phyloP scores from a whole-genome alignment of 2,113 vertebrate species.

The Motacilla tschutschensis region DNA sequence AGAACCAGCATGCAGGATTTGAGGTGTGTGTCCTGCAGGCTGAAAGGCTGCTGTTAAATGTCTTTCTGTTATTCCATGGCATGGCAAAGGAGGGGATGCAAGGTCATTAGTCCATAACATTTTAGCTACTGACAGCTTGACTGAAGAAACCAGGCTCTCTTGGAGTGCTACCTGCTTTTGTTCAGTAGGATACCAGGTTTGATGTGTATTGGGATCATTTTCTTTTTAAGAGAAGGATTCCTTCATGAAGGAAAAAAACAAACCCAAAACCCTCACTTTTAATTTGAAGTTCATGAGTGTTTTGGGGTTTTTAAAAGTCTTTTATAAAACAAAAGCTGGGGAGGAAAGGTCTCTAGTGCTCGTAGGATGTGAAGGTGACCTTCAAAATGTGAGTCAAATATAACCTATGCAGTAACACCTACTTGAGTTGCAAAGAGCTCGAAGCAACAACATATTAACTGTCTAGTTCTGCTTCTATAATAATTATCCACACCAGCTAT shows the following conservation, averaged over 20 bases:
- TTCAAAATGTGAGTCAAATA: not conserved
- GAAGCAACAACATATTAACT: not conserved
- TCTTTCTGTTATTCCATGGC: not conserved
- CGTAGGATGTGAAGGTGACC: not conserved
- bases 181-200: not conserved
- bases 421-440: not conserved
- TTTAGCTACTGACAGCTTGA: not conserved
- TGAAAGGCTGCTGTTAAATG: not conserved
- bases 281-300: not conserved
- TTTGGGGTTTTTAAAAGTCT: rapidly evolving
- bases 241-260: not conserved
- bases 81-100: not conserved
- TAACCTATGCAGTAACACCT: not conserved
- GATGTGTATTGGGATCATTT: not conserved
- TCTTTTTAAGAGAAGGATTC: not conserved
- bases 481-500: not conserved
- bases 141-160: not conserved
- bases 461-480: not conserved
- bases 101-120: not conserved
- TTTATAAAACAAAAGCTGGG: not conserved
- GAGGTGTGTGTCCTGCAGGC: not conserved
- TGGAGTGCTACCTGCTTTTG: not conserved
- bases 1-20: not conserved
- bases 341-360: not conserved
- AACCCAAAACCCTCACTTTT: not conserved